These are phyloP conservation scores for Cariama cristata DNA, from an alignment of 2,113 vertebrate genomes.

Conservation along the genomic window DNA sequence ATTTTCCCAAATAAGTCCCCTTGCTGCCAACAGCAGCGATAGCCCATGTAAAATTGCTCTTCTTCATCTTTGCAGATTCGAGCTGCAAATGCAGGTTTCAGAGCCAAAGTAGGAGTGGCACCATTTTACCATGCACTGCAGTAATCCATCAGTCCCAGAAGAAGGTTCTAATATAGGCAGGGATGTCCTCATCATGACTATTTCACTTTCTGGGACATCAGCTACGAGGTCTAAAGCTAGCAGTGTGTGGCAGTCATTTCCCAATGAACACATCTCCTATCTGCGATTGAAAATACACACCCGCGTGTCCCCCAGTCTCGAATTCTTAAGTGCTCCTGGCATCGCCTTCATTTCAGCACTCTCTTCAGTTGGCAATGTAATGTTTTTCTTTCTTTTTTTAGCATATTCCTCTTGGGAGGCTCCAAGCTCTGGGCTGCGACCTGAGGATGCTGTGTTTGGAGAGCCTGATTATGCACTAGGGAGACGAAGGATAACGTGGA, in stretches of 20 bases:
- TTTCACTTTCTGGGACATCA: slow-evolving; percentile 7
- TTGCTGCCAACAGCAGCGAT: background rate
- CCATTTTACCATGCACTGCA: background rate
- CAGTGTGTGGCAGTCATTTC: background rate
- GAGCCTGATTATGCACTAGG: slow-evolving; percentile 26
- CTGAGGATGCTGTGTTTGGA: background rate
- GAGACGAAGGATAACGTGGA: slow-evolving; percentile 12
- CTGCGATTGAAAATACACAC: slow-evolving; percentile 22
- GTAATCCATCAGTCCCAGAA: background rate
- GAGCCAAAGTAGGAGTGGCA: background rate
- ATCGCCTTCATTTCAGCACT: slow-evolving; percentile 56
- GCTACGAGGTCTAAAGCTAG: background rate
- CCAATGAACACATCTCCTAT: background rate
- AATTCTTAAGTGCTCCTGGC: slow-evolving; percentile 52
- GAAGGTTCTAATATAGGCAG: background rate
- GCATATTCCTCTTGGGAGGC: background rate
- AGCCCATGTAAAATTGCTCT: background rate
- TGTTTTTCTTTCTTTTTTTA: slow-evolving; percentile 60
- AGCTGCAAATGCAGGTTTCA: accelerated
- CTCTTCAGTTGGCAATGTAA: slow-evolving; percentile 20
- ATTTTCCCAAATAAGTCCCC: background rate
- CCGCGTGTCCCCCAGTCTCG: background rate
- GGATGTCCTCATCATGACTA: background rate
- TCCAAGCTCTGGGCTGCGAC: slow-evolving; percentile 35
- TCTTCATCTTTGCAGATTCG: background rate